These are phyloP conservation scores for Calliscelio sp. DNA, from an alignment of 2,888 invertebrate genomes.

Conservation along the genomic window DNA sequence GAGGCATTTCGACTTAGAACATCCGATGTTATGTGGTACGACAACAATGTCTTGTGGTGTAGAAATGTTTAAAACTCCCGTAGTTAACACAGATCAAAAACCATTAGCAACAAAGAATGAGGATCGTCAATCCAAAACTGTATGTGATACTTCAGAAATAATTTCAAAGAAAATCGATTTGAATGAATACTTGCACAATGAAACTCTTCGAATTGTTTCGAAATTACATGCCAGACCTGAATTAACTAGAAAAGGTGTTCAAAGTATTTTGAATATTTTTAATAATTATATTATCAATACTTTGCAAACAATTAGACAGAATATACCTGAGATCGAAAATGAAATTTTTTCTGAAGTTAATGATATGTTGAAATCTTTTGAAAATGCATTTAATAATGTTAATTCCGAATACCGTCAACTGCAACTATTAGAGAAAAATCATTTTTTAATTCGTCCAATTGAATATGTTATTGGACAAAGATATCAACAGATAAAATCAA, in stretches of 20 bases:
- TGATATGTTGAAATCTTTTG: not conserved
- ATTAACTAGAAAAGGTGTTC: not conserved
- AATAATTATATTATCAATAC: too few species aligned
- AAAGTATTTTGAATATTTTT: not conserved
- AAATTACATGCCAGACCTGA: not conserved
- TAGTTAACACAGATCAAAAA: too few species aligned
- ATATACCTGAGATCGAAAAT: too few species aligned
- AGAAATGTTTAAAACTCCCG: too few species aligned
- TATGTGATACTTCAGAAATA: too few species aligned
- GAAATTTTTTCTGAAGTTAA: not conserved
- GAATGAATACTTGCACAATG: not conserved
- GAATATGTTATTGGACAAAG: slow-evolving; percentile 22
- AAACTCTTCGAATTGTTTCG: not conserved
- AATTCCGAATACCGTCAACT: not conserved
- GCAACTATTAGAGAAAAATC: not conserved
- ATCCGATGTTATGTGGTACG: too few species aligned
- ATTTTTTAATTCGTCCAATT: not conserved
- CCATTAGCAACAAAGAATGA: too few species aligned
- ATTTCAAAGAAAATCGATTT: too few species aligned
- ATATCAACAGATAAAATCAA: not conserved
- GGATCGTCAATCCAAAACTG: too few species aligned
- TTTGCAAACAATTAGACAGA: too few species aligned
- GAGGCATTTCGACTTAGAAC: not conserved
- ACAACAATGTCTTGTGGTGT: too few species aligned
- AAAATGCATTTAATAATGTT: not conserved